Percentiles rank a stretch among this genome's conserved stretches.
Evolutionary conservation across 2,888 invertebrate species (phyloP).

Genomic region (Vesta saturnalis): DNA sequence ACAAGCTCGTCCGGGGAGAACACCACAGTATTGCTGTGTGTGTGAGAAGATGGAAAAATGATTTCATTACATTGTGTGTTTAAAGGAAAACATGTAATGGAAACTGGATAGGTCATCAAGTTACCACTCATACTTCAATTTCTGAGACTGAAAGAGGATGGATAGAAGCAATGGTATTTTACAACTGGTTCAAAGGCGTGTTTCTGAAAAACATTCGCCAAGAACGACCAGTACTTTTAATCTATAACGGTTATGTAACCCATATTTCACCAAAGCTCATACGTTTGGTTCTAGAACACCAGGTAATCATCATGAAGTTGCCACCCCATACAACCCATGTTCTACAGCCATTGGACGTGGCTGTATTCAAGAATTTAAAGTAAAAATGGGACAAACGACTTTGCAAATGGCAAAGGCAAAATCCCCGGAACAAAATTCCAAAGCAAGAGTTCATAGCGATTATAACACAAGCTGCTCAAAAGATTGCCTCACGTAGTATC

Average conservation of each 20-base stretch:
- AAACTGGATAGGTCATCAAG: constrained; percentile 44
- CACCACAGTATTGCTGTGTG: no score
- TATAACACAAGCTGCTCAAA: constrained; percentile 10
- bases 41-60: background rate
- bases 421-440: constrained; percentile 19
- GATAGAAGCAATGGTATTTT: no score
- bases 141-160: constrained; percentile 51
- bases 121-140: constrained; percentile 43
- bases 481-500: constrained; percentile 1
- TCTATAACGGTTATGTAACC: constrained; percentile 38
- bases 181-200: constrained; percentile 41
- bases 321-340: constrained; percentile 41
- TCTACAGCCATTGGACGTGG: constrained; percentile 45
- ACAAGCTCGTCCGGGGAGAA: no score
- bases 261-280: no score
- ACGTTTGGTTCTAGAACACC: no score
- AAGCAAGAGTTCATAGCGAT: constrained; percentile 17
- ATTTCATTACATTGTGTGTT: background rate
- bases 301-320: constrained; percentile 39
- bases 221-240: constrained; percentile 27
- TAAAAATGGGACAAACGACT: constrained; percentile 37
- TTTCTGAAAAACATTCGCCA: constrained; percentile 21
- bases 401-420: background rate
- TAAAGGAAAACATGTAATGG: constrained; percentile 39
- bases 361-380: constrained; percentile 46